phyloP scores from a whole-genome alignment of 2,113 vertebrate species.

The Neolamprologus longior region DNA sequence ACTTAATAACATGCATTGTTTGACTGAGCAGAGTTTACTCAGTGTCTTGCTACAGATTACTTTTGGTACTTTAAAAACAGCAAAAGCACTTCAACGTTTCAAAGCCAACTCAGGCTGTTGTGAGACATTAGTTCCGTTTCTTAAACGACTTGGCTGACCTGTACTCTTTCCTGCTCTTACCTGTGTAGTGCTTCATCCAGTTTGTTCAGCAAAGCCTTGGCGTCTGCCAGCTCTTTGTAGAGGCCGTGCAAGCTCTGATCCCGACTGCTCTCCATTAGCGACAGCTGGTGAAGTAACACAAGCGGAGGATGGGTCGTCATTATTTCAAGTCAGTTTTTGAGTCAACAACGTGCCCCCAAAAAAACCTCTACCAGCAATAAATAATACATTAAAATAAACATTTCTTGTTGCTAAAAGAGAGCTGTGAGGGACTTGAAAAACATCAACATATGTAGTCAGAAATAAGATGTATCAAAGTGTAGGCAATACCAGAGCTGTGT shows the following conservation, averaged over 20 bases:
- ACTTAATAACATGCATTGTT: neutral
- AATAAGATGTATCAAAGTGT: neutral
- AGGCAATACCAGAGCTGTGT: constrained; percentile 72
- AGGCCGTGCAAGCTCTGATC: constrained; percentile 30
- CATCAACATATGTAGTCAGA: neutral
- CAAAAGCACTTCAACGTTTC: rapidly evolving
- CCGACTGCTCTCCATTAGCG: constrained; percentile 27
- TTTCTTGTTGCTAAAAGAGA: neutral
- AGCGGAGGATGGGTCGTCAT: neutral
- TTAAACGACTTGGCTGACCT: neutral
- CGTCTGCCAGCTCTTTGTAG: constrained; percentile 11
- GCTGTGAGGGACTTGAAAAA: neutral
- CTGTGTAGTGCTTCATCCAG: constrained; percentile 41
- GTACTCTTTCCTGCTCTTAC: constrained; percentile 13
- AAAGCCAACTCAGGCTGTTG: neutral
- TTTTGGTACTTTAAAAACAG: neutral
- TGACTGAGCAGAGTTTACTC: neutral
- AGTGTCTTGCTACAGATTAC: neutral
- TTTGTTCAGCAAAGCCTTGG: constrained; percentile 37
- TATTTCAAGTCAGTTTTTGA: neutral
- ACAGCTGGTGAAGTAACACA: constrained; percentile 24
- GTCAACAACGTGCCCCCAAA: neutral
- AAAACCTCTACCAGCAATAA: neutral
- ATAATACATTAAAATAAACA: neutral
- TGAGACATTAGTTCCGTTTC: neutral